Evolutionary conservation across 2,888 invertebrate genomes (phyloP).

Genomic region (Isoperla grammatica): DNA sequence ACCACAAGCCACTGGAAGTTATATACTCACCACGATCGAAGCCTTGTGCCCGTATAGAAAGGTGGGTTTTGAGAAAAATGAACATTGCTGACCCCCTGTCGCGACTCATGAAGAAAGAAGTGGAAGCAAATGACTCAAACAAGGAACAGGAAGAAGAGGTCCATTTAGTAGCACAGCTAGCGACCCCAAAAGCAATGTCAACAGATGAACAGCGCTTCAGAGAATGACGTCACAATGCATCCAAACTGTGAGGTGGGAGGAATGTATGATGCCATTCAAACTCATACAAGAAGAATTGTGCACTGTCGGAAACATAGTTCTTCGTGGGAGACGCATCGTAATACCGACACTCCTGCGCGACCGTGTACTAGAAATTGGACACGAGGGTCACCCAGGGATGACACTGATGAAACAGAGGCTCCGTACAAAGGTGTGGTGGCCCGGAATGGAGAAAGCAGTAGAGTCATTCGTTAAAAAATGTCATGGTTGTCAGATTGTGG

Average conservation of each 20-base stretch:
- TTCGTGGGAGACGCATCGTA: no score
- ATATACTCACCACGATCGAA: not conserved
- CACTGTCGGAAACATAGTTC: no score
- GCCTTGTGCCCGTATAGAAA: not conserved
- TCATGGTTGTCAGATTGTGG: no score
- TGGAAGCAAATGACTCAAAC: not conserved
- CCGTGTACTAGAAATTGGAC: no score
- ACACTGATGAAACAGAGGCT: no score
- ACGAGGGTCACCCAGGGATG: no score
- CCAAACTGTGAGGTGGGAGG: not conserved
- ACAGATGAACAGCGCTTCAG: not conserved
- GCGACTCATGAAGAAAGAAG: constrained; percentile 22
- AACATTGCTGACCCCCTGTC: constrained; percentile 38
- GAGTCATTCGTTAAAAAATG: no score
- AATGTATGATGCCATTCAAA: not conserved
- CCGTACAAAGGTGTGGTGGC: no score
- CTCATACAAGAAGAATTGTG: constrained; percentile 1
- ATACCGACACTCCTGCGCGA: no score
- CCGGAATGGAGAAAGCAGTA: no score
- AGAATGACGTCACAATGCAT: not conserved
- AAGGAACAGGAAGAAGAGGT: not conserved
- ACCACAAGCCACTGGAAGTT: constrained; percentile 4
- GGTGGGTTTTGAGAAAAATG: constrained; percentile 26
- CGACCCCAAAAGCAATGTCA: not conserved
- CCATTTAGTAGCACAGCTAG: not conserved